Base-by-base conservation (phyloP, 2,113 vertebrate genomes). In the Xiphophorus hellerii region DNA sequence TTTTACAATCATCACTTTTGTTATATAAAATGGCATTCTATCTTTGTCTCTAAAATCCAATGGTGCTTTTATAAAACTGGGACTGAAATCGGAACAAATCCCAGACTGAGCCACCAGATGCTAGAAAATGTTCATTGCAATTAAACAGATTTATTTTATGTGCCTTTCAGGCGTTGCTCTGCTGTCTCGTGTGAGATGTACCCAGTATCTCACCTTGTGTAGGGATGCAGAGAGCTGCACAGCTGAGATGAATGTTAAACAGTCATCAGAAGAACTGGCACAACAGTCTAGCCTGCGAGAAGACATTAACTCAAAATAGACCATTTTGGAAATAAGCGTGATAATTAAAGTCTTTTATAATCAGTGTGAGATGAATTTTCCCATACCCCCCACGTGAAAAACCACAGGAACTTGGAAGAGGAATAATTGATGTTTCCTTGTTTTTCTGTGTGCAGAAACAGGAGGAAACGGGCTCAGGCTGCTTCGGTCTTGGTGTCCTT, bases 301-400 rank as follows among this genome's bases (percentile, higher is more conserved):
- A 77, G n/a, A 75, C 42, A 74, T 66, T 3, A 22, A 74, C 65
- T 84, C 44, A 81, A 85, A 87, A 85, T 77, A 86, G 69, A 87
- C 14, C 10, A 37, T 74, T 71, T 64, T 60, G n/a, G 48, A 65
- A 70, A 66, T 29, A 82, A 80, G 17, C 60, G 63, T 0, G 77
- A 82, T 89, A 84, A 92, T 89, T 83, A 88, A 79, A 90, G 60
- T 63, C 76, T 10, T 66, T 67, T 82, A 76, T 82, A 63, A 54
- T 42, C 80, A 37, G 66, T 66, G 70, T 74, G 82, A 89, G 80
- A 70, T 80, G 67, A 77, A 79, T 65, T 83, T 71, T 76, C 65
- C 64, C 54, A 31, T 54, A 61, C 75, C 44, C 71, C 39, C 63
- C 58, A 69, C 80, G 37, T 48, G 74, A 80, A 68, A 82, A 73